phyloP scores from a whole-genome alignment of 2,797 vertebrate genomes.

The Perodicticus potto region DNA sequence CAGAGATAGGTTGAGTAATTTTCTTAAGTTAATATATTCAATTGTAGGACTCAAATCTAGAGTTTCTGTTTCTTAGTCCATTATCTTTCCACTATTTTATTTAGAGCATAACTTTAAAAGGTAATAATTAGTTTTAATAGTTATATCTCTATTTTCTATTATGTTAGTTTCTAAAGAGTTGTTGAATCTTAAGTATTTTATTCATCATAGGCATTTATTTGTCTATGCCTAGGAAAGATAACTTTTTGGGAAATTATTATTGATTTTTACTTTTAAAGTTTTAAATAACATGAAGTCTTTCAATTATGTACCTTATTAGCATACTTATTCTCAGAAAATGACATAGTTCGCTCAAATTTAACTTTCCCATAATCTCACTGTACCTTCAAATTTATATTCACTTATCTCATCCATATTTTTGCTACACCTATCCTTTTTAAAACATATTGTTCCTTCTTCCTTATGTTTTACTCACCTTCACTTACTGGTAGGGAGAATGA shows the following conservation, averaged over 20 bases:
- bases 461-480: not conserved
- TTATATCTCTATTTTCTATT: slow-evolving; percentile 15
- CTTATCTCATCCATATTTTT: not conserved
- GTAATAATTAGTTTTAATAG: slow-evolving; percentile 46
- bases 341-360: not conserved
- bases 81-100: slow-evolving; percentile 44
- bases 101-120: slow-evolving; percentile 53
- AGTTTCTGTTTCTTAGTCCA: slow-evolving; percentile 50
- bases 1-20: not conserved
- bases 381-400: not conserved
- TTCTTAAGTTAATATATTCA: not conserved
- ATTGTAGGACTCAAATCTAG: not conserved
- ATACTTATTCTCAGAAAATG: not conserved
- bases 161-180: slow-evolving; percentile 50
- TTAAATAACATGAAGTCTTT: slow-evolving; percentile 46
- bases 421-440: not conserved
- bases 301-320: slow-evolving; percentile 9
- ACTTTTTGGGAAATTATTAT: slow-evolving; percentile 32
- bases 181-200: slow-evolving; percentile 36
- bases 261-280: slow-evolving; percentile 48
- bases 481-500: not conserved
- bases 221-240: not conserved
- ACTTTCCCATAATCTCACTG: not conserved
- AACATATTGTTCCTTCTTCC: not conserved
- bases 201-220: not conserved